Evolutionary conservation across 2,797 vertebrate genomes (phyloP).

Genomic region (Chelidonichthys spinosus): DNA sequence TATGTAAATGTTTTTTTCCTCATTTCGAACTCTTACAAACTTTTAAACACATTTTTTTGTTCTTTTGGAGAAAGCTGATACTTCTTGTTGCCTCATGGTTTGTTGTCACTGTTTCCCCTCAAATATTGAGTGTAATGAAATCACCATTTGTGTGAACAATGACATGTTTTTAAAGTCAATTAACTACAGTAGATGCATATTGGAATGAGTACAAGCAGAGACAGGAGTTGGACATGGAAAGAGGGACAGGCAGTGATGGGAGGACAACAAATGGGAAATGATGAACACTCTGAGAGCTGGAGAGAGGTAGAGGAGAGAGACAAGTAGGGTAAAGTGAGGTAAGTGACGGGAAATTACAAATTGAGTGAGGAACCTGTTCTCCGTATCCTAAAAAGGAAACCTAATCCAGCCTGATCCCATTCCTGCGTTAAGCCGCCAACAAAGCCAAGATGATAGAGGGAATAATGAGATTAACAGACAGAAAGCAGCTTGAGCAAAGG

Average conservation of each 20-base stretch:
- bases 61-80: not conserved
- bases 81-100: not conserved
- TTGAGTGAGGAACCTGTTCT: constrained; percentile 48
- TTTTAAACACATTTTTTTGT: not conserved
- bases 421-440: constrained; percentile 63
- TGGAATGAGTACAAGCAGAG: not conserved
- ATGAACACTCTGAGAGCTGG: not conserved
- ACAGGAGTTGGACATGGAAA: not conserved
- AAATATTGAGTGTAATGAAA: not conserved
- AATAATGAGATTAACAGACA: constrained; percentile 72
- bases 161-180: not conserved
- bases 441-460: constrained; percentile 65
- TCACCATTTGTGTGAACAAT: not conserved
- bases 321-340: constrained; percentile 41
- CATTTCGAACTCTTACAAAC: not conserved
- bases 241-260: not conserved
- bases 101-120: not conserved
- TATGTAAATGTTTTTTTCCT: not conserved
- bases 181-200: not conserved
- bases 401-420: constrained; percentile 68
- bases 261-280: not conserved
- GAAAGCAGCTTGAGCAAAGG: constrained; percentile 47
- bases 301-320: not conserved
- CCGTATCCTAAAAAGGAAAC: constrained; percentile 59
- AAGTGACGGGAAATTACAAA: constrained; percentile 39